Evolutionary conservation across 2,888 invertebrate genomes (phyloP).

Genomic region (Diarsia dahlii): DNA sequence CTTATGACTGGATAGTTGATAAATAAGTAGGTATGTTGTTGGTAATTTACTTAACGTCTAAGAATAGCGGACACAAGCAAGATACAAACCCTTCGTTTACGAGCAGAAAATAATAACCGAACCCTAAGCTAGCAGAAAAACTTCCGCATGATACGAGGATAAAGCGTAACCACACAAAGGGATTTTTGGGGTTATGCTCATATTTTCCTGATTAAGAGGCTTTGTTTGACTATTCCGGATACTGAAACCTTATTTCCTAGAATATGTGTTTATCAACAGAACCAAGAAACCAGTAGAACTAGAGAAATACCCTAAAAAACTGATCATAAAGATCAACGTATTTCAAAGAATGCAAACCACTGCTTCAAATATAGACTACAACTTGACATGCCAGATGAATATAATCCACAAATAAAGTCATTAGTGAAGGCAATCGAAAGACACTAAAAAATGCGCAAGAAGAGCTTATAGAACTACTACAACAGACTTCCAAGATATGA

Average conservation of each 20-base stretch:
- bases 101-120: conserved; percentile 37
- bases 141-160: conserved; percentile 12
- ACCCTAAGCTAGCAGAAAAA: conserved; percentile 27
- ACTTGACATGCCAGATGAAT: neutral
- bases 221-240: neutral
- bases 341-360: neutral
- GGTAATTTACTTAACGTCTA: conserved; percentile 1
- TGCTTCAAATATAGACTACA: neutral
- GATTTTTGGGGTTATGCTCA: conserved; percentile 23
- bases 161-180: conserved; percentile 39
- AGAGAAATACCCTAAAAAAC: no score
- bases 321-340: neutral
- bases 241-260: neutral
- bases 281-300: neutral
- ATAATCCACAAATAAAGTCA: neutral
- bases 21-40: conserved; percentile 18
- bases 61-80: neutral
- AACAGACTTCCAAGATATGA: neutral
- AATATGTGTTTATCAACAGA: neutral
- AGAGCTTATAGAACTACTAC: neutral
- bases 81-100: conserved; percentile 18
- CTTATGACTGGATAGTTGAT: neutral
- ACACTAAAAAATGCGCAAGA: neutral
- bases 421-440: neutral
- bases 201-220: conserved; percentile 14